Conservation (phyloP, 2,797 vertebrate genomes). For the Chelidonichthys spinosus region DNA sequence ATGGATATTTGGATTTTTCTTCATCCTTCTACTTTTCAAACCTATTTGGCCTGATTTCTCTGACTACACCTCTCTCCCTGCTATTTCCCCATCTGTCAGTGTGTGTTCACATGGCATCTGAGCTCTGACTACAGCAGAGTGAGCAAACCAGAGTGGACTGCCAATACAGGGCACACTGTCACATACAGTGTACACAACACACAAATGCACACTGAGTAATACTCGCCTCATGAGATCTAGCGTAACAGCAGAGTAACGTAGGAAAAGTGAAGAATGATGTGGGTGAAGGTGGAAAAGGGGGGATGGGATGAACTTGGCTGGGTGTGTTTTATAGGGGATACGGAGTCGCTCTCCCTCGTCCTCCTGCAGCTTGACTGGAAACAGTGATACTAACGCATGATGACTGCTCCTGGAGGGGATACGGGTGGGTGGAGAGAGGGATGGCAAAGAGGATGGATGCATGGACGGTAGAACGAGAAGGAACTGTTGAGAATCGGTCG, state of each 20-base stretch:
- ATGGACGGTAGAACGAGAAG: slow-evolving; percentile 55
- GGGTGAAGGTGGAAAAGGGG: slow-evolving; percentile 2
- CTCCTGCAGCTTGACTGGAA: slow-evolving; percentile 54
- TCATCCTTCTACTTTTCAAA: slow-evolving; percentile 20
- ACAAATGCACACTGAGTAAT: slow-evolving; percentile 20
- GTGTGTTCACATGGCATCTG: slow-evolving; percentile 47
- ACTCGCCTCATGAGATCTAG: not conserved
- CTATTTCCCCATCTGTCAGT: slow-evolving; percentile 72
- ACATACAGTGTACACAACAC: slow-evolving; percentile 17
- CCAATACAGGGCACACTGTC: slow-evolving; percentile 45
- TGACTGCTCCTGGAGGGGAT: slow-evolving; percentile 73
- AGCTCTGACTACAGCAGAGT: slow-evolving; percentile 51
- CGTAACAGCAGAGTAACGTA: not conserved
- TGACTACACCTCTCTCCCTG: slow-evolving; percentile 56
- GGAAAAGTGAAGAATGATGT: not conserved
- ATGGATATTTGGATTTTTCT: slow-evolving; percentile 23
- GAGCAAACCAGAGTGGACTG: slow-evolving; percentile 58
- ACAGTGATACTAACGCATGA: slow-evolving; percentile 72
- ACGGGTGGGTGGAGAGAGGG: slow-evolving; percentile 51
- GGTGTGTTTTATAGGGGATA: slow-evolving; percentile 41
- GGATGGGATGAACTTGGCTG: slow-evolving; percentile 40
- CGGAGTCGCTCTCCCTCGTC: slow-evolving; percentile 39
- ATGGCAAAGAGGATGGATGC: slow-evolving; percentile 41
- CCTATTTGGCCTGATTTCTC: slow-evolving; percentile 27
- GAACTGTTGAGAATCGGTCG: slow-evolving; percentile 58